Evolutionary conservation across 2,888 invertebrate species (phyloP), one percentile per base, ranked within the genome.

Genomic region (Drosophila emarginata): DNA sequence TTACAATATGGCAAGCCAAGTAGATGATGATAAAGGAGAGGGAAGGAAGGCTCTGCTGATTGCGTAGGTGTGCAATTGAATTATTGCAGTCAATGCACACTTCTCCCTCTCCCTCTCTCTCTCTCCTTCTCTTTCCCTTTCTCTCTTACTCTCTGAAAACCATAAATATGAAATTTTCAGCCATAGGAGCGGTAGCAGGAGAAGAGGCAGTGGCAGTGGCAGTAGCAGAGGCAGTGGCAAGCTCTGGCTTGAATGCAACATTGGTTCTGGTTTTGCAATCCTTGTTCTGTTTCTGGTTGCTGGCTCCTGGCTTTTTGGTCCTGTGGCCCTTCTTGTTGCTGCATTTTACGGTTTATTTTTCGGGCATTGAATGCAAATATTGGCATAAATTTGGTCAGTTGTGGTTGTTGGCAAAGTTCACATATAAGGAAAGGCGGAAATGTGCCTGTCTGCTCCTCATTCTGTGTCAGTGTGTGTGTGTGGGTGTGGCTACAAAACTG

Each of bases 41-140:
- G 9, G 40, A 45, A 11, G 4, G 14, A 28, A 26, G 37, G 7
- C 1, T n/a, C 37, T 40, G 28, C 64, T 26, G 82, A 79, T 77
- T 80, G 80, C 82, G 80, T 82, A 87, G 87, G 88, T 87, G 86
- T 87, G 84, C 83, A 88, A 87, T 88, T 87, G 88, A 87, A 88
- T 87, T 84, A 88, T 88, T 78, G 83, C 85, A 84, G 76, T 78
- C 83, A 78, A 69, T 81, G 79, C 80, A 78, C 81, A 86, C 76
- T 28, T 28, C 28, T 28, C 28, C 4, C 28, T 83, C 79, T 69
- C 53, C 54, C 75, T 72, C 78, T 72, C 82, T 60, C 12, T 11
- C 9, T 3, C 15, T 45, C 18, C 11, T 2, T 15, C 15, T 45
- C 40, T 18, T 18, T 18, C 40, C 40, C 18, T 28, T 6, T 4